phyloP scores from a whole-genome alignment of 2,113 vertebrate species.

The Seriola rivoliana region DNA sequence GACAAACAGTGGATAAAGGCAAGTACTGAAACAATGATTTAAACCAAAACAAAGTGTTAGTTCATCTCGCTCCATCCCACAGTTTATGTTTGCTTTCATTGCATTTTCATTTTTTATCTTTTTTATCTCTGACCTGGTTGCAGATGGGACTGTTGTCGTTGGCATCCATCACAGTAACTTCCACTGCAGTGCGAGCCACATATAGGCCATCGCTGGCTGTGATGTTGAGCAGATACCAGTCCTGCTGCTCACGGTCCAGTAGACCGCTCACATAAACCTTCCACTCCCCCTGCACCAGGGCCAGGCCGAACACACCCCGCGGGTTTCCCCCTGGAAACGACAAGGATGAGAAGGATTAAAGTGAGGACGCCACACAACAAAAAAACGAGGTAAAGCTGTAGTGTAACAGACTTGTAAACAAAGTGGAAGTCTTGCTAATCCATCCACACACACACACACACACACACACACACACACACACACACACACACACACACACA shows the following conservation, averaged over 20 bases:
- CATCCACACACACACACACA: not conserved
- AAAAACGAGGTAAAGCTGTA: not conserved
- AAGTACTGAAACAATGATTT: not conserved
- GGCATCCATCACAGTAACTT: slow-evolving; percentile 92
- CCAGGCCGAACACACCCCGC: slow-evolving; percentile 91
- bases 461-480: slow-evolving; percentile 5
- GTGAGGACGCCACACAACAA: not conserved
- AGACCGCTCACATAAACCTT: slow-evolving; percentile 94
- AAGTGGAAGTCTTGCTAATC: slow-evolving; percentile 16
- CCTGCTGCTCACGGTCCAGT: slow-evolving; percentile 95
- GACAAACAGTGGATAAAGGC: not conserved
- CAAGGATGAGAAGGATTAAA: not conserved
- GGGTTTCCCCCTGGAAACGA: slow-evolving; percentile 89
- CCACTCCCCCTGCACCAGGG: slow-evolving; percentile 94
- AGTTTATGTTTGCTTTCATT: slow-evolving; percentile 6
- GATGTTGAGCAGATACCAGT: slow-evolving; percentile 94
- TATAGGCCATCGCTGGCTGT: slow-evolving; percentile 95
- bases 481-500: not conserved
- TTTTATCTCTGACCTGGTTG: slow-evolving; percentile 88
- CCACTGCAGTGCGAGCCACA: slow-evolving; percentile 90
- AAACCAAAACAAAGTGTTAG: not conserved
- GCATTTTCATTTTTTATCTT: slow-evolving; percentile 12
- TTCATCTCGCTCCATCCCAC: not conserved
- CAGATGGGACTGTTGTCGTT: slow-evolving; percentile 97
- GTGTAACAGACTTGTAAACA: slow-evolving; percentile 19